Evolutionary conservation across 2,113 vertebrate species (phyloP), one percentile per base, ranked within the genome.

Genomic region (Lasiurus borealis): DNA sequence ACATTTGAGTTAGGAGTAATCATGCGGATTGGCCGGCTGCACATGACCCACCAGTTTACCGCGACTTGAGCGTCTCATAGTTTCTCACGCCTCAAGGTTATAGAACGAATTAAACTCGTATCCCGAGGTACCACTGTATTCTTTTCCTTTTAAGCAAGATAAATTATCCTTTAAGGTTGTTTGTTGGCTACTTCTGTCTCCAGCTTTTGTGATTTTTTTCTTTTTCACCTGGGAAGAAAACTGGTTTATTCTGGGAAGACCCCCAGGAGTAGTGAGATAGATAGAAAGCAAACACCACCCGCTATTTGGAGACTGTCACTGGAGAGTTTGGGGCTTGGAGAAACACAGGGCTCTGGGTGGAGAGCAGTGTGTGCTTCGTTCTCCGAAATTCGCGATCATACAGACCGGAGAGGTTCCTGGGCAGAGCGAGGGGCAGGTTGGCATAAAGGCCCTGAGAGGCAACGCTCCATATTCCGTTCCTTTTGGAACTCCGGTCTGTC

Each of bases 131-230:
- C n/a, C n/a, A n/a, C n/a, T n/a, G n/a, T n/a, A 18, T 77, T 87
- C 54, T 25, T 92, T 40, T 76, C 73, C 12, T 88, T 94, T 52
- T 54, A 75, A 92, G 62, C 82, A 77, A 91, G 48, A 87, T 14
- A 59, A 8, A 48, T 19, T 46, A 14, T 31, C 77, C 9, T 86
- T 76, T 76, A 71, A 59, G 13, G 36, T 66, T 69, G 54, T 66
- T 90, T 69, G 54, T 66, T 90, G 81, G 81, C 50, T 40, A 6
- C 80, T 90, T 87, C 31, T 84, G 25, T 68, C 83, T 73, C 46
- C 27, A 87, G 31, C 6, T 78, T 83, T 84, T 88, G 82, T 44
- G 82, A 78, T 84, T 93, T 91, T n/a, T 54, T 91, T 27, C n/a
- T n/a, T 36, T 77, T 23, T 72, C 44, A 81, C 23, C 66, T 76